Conservation (phyloP, 2,113 vertebrate genomes). For the Anthoscopus minutus region DNA sequence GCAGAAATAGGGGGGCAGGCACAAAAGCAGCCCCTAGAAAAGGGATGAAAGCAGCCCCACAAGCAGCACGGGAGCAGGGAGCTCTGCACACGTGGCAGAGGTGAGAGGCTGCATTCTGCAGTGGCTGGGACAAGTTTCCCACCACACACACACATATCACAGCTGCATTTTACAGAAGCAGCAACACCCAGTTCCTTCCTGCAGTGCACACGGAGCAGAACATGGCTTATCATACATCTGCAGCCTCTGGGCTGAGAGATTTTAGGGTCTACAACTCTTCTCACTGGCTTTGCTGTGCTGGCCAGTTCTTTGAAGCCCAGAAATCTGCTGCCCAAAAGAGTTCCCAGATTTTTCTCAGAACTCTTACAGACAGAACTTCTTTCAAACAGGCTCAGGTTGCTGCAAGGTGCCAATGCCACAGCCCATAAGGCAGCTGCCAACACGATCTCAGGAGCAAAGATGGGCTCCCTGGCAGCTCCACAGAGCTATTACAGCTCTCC, state of each 20-base stretch:
- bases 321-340: background rate
- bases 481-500: background rate
- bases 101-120: background rate
- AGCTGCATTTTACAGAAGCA: background rate
- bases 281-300: background rate
- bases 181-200: background rate
- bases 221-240: background rate
- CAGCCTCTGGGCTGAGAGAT: background rate
- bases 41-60: background rate
- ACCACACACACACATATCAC: background rate
- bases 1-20: background rate
- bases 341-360: background rate
- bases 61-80: background rate
- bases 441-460: background rate
- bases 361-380: background rate
- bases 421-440: background rate
- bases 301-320: background rate
- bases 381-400: background rate
- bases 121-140: background rate
- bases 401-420: background rate
- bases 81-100: background rate
- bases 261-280: background rate
- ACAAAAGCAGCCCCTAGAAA: background rate
- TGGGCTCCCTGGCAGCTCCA: background rate
- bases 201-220: rapidly evolving